Base-by-base conservation (phyloP, 2,113 vertebrate species). In the Orientallactaga bullata region DNA sequence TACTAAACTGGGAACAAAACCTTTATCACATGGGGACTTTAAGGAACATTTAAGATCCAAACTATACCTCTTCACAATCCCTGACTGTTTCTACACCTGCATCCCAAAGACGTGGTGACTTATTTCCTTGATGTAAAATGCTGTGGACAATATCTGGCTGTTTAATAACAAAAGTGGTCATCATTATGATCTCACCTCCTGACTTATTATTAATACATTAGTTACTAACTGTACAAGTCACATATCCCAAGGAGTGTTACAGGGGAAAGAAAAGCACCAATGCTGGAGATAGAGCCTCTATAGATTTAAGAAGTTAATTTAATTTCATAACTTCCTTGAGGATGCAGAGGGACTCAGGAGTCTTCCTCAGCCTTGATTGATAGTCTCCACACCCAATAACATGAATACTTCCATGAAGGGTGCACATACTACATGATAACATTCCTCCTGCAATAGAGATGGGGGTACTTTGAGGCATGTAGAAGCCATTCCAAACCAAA, bases 161-260 rank as follows among this genome's bases (percentile, higher is more conserved):
- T 63, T 95, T 85, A 89, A 95, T 90, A 58, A 89, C 8, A 47
- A 47, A 94, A 86, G 55, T 69, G 10, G 13, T 58, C 77, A 63
- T 83, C 23, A 55, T 79, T 65, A 87, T 72, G 69, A 84, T 72
- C 32, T 93, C 32, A 92, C 58, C 55, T 35, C 37, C 78, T 85
- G 68, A 28, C 15, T 89, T 73, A 85, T 5, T 68, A 39, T 60
- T 23, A 81, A 58, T 84, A 55, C 88, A 51, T 61, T 71, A 91
- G 1, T 78, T 89, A 89, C 32, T 76, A 42, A 65, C 37, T 42
- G 11, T 89, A 68, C 7, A 60, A 80, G 30, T 80, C 26, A 88
- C 30, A 72, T 35, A 6, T 21, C 10, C 17, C 32, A 1, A 26
- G 8, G 28, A 79, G 28, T 42, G 55, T 39, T 76, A 76, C 21